Conservation (phyloP, 2,888 invertebrate genomes). For the Drosophila gaucha region DNA sequence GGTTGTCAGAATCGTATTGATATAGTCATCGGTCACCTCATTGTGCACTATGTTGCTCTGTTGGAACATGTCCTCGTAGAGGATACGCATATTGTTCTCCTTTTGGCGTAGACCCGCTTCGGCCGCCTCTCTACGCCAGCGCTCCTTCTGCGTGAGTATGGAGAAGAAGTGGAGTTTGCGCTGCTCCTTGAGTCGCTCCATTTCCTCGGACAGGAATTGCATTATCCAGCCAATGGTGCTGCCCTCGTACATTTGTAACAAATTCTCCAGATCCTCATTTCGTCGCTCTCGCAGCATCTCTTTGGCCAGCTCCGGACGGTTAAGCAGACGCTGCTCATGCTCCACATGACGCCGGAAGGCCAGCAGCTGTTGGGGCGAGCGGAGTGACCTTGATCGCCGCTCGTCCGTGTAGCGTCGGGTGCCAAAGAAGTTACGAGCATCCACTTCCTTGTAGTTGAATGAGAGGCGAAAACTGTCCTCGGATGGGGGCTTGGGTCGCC, state of each 20-base stretch:
- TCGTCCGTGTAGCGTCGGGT: not conserved
- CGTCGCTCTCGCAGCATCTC: constrained; percentile 77
- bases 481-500: constrained; percentile 15
- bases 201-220: constrained; percentile 91
- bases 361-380: not conserved
- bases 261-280: constrained; percentile 65
- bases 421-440: constrained; percentile 13
- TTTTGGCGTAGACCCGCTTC: constrained; percentile 92
- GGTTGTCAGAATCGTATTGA: constrained; percentile 87
- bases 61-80: constrained; percentile 93
- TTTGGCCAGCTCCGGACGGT: constrained; percentile 12
- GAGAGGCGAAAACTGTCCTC: not conserved
- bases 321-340: not conserved
- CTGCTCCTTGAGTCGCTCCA: constrained; percentile 91
- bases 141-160: constrained; percentile 91
- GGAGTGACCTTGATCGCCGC: accelerated
- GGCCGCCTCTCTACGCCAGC: constrained; percentile 90
- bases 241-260: constrained; percentile 90
- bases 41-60: constrained; percentile 85
- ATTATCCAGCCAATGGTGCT: constrained; percentile 89
- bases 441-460: constrained; percentile 21
- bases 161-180: constrained; percentile 91
- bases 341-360: constrained; percentile 23
- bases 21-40: constrained; percentile 87
- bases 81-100: constrained; percentile 89